Percentiles rank a stretch among this genome's conserved stretches.
Conservation (phyloP, 2,113 vertebrate species). For the Bostrychus sinensis region DNA sequence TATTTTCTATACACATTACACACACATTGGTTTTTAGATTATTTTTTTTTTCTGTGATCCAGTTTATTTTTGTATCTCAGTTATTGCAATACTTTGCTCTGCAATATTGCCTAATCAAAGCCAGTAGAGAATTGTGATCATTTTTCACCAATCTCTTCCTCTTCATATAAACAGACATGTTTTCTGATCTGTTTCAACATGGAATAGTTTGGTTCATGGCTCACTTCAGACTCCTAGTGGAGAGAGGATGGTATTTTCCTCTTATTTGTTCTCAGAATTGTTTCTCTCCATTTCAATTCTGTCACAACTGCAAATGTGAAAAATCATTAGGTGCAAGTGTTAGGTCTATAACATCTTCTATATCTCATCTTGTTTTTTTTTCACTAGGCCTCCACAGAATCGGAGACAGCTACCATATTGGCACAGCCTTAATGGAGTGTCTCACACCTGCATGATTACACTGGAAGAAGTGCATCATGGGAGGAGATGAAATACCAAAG, state of each 20-base stretch:
- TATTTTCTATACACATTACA: too few species aligned
- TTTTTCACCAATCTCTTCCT: neutral
- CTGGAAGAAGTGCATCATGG: constrained; percentile 5
- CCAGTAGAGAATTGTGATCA: too few species aligned
- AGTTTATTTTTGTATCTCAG: too few species aligned
- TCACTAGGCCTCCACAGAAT: constrained; percentile 62
- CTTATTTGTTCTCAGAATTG: constrained; percentile 3
- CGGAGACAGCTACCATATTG: constrained; percentile 51
- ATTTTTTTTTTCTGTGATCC: too few species aligned
- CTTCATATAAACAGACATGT: neutral
- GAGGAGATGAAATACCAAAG: constrained; percentile 31
- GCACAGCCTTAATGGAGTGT: constrained; percentile 18
- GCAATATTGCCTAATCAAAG: too few species aligned
- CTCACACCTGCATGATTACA: constrained; percentile 67
- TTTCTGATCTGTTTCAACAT: neutral
- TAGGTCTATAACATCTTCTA: constrained; percentile 35
- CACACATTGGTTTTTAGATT: too few species aligned
- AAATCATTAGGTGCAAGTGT: constrained; percentile 50
- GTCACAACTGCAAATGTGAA: constrained; percentile 16
- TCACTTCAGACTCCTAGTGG: constrained; percentile 46
- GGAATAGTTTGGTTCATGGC: constrained; percentile 12
- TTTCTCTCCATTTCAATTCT: constrained; percentile 24
- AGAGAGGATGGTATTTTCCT: constrained; percentile 15
- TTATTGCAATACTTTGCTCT: too few species aligned
- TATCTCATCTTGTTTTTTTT: constrained; percentile 72